Evolutionary conservation across 2,113 vertebrate genomes (phyloP), one percentile per base, ranked within the genome.

Genomic region (Tachysurus vachellii): DNA sequence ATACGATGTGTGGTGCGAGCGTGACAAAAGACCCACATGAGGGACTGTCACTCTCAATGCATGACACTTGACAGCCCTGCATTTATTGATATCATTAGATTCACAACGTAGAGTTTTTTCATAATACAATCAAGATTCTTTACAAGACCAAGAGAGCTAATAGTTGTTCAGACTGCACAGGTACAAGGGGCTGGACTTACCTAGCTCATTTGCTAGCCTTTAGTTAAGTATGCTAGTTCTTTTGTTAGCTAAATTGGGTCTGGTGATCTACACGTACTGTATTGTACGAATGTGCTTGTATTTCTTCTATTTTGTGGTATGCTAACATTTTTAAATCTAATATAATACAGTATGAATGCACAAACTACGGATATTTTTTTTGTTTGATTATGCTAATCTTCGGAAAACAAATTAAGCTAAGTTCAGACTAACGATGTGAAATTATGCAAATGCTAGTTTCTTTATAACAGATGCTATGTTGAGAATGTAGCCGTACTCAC

Each of bases 401-500:
- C 47, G 36, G 1, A 36, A 36, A 36, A 36, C 2, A 36, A 1
- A 36, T 36, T 36, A 36, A 1, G 36, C 36, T 1, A 36, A 36
- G 36, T 36, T 36, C 36, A 36, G 36, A 36, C 36, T 36, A 36
- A 36, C 36, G 36, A 36, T 1, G 36, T 2, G 36, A 36, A 36
- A 36, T 36, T 11, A n/a, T 59, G 16, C 11, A 13, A 5, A 61
- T 61, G 8, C 31, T 44, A 13, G 4, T 23, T 59, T 16, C 17
- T 28, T 21, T 26, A 50, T 50, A 76, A 26, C 57, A 28, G 21
- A 11, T 4, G 14, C 44, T n/a, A 26, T 56, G 16, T 28, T 21
- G 3, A 61, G 79, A 81, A 53, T 1, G 3, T 17, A 50, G 61
- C 19, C 21, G 4, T 80, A 96, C 98, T 97, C 94, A 99, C 98